A percentile compares a stretch with the other conserved stretches of the same genome.
phyloP scores from a whole-genome alignment of 2,888 invertebrate species.

The Xylocampa areola region DNA sequence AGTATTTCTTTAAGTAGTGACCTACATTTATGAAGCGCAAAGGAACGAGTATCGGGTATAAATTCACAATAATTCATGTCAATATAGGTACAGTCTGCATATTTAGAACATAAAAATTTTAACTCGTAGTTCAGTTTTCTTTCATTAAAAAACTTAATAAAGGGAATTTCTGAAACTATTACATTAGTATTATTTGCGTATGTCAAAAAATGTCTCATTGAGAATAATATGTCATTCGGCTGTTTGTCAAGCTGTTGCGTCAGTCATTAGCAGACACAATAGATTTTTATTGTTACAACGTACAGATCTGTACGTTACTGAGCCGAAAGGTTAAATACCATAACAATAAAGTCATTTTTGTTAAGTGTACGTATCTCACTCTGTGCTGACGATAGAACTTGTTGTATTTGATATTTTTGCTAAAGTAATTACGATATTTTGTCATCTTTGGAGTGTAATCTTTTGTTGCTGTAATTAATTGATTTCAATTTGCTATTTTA shows the following conservation, averaged over 20 bases:
- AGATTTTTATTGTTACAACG: too few relatives aligned
- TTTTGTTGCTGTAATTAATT: too few relatives aligned
- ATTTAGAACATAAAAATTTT: neutral
- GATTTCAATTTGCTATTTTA: too few relatives aligned
- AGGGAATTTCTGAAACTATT: neutral
- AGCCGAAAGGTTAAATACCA: neutral
- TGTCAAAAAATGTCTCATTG: neutral
- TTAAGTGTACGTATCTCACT: neutral
- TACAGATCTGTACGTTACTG: too few relatives aligned
- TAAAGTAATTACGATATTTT: too few relatives aligned
- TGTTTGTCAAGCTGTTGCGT: too few relatives aligned
- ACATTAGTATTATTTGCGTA: neutral
- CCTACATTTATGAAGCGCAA: neutral
- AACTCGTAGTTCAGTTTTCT: neutral
- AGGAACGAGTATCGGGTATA: neutral
- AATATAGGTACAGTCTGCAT: neutral
- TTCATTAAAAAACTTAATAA: neutral
- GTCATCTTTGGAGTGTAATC: too few relatives aligned
- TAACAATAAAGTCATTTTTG: neutral
- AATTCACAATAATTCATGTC: neutral
- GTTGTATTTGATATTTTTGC: neutral
- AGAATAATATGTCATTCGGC: neutral
- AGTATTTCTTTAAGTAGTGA: neutral
- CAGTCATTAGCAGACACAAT: too few relatives aligned
- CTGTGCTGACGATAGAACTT: neutral